Percentiles rank a stretch among this genome's conserved stretches.
Evolutionary conservation across 2,888 invertebrate genomes (phyloP).

Genomic region (Drosophila testacea): DNA sequence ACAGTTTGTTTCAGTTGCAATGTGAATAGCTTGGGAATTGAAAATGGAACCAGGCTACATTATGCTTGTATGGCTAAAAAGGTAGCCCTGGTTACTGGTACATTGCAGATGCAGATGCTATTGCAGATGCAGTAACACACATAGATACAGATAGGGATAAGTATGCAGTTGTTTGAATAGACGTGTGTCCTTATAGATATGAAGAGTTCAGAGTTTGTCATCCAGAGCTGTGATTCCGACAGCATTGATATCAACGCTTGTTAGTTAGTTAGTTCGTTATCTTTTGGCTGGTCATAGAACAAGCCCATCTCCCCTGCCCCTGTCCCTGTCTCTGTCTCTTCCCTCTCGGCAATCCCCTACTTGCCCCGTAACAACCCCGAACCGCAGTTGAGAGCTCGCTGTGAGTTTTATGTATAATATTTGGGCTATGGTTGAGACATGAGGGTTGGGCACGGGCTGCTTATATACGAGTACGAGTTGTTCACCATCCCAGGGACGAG

Average conservation of each 20-base stretch:
- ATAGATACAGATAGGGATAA: background rate
- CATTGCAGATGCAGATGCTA: conserved; percentile 1
- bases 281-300: conserved; percentile 36
- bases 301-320: background rate
- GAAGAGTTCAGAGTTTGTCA: background rate
- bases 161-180: background rate
- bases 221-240: conserved; percentile 19
- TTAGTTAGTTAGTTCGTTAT: conserved; percentile 76
- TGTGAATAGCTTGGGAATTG: conserved; percentile 4
- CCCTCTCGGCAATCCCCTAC: background rate
- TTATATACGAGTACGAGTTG: conserved; percentile 30
- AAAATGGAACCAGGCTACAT: background rate
- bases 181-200: conserved; percentile 3
- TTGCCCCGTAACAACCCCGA: background rate
- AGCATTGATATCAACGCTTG: conserved; percentile 60
- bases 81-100: conserved; percentile 15
- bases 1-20: background rate
- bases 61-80: background rate
- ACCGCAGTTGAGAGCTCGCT: conserved; percentile 12
- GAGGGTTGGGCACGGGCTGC: conserved; percentile 20
- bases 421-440: conserved; percentile 28
- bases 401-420: conserved; percentile 65
- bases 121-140: conserved; percentile 6
- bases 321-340: too few relatives aligned
- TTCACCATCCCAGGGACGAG: background rate